Percentiles rank a stretch among this genome's conserved stretches.
These are phyloP conservation scores for Lomographa bimaculata DNA, from an alignment of 2,888 invertebrate genomes.

Conservation along the genomic window DNA sequence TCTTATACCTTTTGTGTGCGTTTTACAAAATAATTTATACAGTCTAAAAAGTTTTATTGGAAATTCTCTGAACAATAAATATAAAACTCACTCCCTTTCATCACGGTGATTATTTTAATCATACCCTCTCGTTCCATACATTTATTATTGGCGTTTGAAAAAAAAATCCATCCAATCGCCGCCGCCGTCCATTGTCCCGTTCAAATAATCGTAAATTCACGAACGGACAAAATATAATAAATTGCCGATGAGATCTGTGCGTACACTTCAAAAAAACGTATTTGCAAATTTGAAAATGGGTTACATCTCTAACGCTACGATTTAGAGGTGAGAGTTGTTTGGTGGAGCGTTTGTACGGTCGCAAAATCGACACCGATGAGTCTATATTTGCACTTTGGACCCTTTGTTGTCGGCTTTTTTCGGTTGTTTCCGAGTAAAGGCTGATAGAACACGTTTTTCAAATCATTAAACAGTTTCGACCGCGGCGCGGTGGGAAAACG, in stretches of 20 bases:
- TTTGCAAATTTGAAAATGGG: constrained; percentile 28
- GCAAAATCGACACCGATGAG: constrained; percentile 50
- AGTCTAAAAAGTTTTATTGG: constrained; percentile 13
- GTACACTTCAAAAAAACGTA: constrained; percentile 57
- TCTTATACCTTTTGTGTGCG: no score
- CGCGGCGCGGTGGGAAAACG: constrained; percentile 70
- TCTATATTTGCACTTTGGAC: constrained; percentile 80
- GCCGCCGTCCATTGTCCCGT: constrained; percentile 66
- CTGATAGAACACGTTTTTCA: constrained; percentile 84
- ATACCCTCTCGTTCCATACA: constrained; percentile 49
- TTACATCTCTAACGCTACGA: constrained; percentile 28
- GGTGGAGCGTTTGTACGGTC: constrained; percentile 27
- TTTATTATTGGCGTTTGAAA: constrained; percentile 76
- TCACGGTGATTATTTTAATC: constrained; percentile 36
- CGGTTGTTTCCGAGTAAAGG: constrained; percentile 80
- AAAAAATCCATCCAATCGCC: constrained; percentile 71
- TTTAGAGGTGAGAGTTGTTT: constrained; percentile 47
- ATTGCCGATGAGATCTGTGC: constrained; percentile 82
- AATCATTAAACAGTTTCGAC: constrained; percentile 83
- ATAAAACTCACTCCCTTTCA: constrained; percentile 30
- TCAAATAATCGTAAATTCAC: constrained; percentile 81
- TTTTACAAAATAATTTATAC: no score
- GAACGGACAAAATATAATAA: constrained; percentile 83
- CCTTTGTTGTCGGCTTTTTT: constrained; percentile 81
- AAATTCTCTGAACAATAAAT: constrained; percentile 17